Conservation (phyloP, 2,888 invertebrate genomes). For the Sympetrum striolatum region DNA sequence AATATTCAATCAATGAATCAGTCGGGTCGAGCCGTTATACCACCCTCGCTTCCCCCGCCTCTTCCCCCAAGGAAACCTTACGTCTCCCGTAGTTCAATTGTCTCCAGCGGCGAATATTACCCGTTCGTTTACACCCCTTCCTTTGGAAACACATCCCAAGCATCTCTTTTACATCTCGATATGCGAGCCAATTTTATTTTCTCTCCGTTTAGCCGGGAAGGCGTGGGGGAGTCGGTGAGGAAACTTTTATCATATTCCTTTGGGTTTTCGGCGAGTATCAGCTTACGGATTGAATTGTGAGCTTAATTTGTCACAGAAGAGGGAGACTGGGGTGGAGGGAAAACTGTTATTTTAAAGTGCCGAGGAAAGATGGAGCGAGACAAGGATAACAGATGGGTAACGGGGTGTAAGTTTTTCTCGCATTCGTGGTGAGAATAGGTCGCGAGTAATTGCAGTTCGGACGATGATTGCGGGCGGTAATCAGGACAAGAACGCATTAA, state of each 20-base stretch:
- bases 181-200: background rate
- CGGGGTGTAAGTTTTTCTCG: no score
- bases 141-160: background rate
- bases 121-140: background rate
- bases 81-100: background rate
- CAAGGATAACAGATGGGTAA: background rate
- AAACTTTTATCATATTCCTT: background rate
- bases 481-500: no score
- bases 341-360: background rate
- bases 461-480: no score
- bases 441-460: no score
- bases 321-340: background rate
- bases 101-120: background rate
- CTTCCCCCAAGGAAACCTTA: background rate
- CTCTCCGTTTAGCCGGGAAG: background rate
- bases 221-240: background rate
- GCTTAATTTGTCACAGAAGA: background rate
- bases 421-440: no score
- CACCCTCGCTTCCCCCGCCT: background rate
- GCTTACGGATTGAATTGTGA: background rate
- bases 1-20: conserved; percentile 40
- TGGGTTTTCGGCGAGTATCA: background rate
- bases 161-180: background rate
- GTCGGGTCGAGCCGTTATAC: background rate
- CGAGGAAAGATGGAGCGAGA: background rate